Evolutionary conservation across 2,888 invertebrate genomes (phyloP).

Genomic region (Poecilobothrus nobilitatus): DNA sequence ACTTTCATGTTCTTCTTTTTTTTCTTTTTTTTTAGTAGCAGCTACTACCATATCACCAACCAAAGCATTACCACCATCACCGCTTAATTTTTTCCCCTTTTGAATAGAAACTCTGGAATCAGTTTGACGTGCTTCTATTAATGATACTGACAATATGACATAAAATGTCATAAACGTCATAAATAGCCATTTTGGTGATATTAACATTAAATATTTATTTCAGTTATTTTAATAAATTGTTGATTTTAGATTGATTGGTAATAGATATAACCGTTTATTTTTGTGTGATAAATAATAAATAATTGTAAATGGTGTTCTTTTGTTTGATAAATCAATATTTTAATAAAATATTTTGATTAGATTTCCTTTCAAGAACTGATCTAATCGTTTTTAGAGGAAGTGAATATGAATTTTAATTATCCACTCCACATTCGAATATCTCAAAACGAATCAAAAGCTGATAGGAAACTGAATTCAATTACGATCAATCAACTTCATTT

Average conservation of each 20-base stretch:
- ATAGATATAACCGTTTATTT: too few species aligned
- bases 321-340: too few species aligned
- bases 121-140: not conserved
- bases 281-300: too few species aligned
- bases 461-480: constrained; percentile 1
- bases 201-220: not conserved
- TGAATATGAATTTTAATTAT: too few species aligned
- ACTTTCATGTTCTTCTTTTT: constrained; percentile 41
- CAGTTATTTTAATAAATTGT: not conserved
- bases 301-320: too few species aligned
- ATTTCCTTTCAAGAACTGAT: not conserved
- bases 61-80: not conserved
- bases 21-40: constrained; percentile 31
- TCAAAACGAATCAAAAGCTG: not conserved
- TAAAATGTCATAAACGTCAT: not conserved
- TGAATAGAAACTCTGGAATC: too few species aligned
- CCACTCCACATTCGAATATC: too few species aligned
- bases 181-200: not conserved
- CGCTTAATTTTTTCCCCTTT: too few species aligned
- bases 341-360: not conserved
- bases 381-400: not conserved
- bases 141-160: not conserved
- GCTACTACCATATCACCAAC: constrained; percentile 35
- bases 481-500: constrained; percentile 3
- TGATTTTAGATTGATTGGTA: too few species aligned